Evolutionary conservation across 2,113 vertebrate species (phyloP), one percentile per base, ranked within the genome.

Genomic region (Spheniscus mendiculus): DNA sequence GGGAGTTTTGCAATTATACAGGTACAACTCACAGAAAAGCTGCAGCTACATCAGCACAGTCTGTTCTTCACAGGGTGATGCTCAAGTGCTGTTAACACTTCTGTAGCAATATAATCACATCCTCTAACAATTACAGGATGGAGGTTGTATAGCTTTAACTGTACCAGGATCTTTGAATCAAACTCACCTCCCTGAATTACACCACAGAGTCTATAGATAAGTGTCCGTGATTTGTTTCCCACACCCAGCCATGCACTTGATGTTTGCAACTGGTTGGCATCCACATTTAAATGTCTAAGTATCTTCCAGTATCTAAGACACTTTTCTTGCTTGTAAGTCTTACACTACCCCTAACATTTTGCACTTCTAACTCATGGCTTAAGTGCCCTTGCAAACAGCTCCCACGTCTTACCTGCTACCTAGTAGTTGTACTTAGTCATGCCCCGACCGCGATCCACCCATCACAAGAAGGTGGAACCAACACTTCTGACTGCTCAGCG

Each of bases 401-500:
- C 18, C 18, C 13, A 8, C 1, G 5, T 49, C 12, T 55, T 50
- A 61, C 25, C 18, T 50, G 27, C 50, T 70, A 10, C 11, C 20
- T 34, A 23, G 6, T 47, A 14, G 5, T 27, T 55, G 27, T 66
- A 55, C 8, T 32, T 38, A 38, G 12, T 59, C 21, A 14, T 22
- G 30, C 19, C n/a, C 19, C 0, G 0, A 7, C 29, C 52, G 19
- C 15, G 15, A 34, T 52, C 44, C 36, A 58, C 17, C 38, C 44
- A 38, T 52, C 10, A 27, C 6, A 23, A 49, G 52, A 58, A 87
- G 52, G 44, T 20, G 36, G 42, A 86, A 20, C 25, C 18, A 47
- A 40, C 12, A 30, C 13, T 56, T 63, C 49, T 72, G 49, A 56
- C 29, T 0, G 1, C 1, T 5, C 20, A 42, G 8, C 0, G 3